Evolutionary conservation across 2,888 invertebrate genomes (phyloP), one percentile per base, ranked within the genome.

Genomic region (Peribatodes rhomboidaria): DNA sequence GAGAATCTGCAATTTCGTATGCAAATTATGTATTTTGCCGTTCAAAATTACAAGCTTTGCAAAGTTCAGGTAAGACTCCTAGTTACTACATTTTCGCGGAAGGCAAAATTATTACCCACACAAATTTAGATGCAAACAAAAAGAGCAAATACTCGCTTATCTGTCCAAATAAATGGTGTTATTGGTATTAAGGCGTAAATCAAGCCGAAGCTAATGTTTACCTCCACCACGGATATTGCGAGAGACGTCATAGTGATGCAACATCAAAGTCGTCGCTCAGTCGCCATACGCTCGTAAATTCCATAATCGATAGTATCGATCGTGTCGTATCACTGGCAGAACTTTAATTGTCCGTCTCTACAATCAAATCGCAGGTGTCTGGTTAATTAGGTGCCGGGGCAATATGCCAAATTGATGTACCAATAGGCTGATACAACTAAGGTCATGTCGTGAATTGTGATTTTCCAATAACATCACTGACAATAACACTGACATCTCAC

Each of bases 351-450:
- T 18, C 18, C 13, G 41, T 22, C 52, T 53, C 47, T 37, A 49
- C 55, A 46, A 52, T 53, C 58, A 35, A 49, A 56, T 54, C 39
- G 55, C 60, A 60, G 50, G 60, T 65, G 65, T 59, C 49, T 59
- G 37, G 54, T 37, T 55, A 55, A 64, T 59, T 37, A 49, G 59
- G 54, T 35, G 33, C 11, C 61, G 47, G 64, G 71, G 69, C 71
- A 59, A 49, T 46, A 49, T 54, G 71, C 71, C 71, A 72, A 71
- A 70, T 63, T 39, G 62, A 58, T 68, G 68, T 63, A 58, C 53
- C 58, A 57, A 64, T 63, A 35, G 37, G 55, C 44, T 35, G 49
- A 31, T 55, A 65, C 49, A 55, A 11, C 27, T 16, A 35, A 56
- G 65, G 60, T 39, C 44, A 35, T 47, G 65, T 60, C 55, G 42